Evolutionary conservation across 2,888 invertebrate genomes (phyloP).

Genomic region (Scaeva pyrastri): DNA sequence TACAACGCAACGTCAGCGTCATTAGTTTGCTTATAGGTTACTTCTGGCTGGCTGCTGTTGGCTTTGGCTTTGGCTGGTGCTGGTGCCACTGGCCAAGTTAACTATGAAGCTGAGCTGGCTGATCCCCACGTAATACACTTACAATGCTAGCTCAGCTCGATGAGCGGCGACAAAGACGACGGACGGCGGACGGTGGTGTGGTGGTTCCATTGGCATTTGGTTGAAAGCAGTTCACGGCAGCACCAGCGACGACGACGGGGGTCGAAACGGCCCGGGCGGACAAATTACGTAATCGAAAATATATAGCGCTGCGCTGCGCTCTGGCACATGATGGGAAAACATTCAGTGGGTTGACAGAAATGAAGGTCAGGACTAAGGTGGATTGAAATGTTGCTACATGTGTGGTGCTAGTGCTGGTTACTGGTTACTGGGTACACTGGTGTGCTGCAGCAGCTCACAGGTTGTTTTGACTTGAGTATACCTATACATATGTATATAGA

Average conservation of each 20-base stretch:
- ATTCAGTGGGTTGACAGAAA: slow-evolving; percentile 76
- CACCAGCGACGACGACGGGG: background rate
- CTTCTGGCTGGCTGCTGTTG: slow-evolving; percentile 33
- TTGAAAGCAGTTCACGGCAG: slow-evolving; percentile 35
- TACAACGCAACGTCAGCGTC: slow-evolving; percentile 59
- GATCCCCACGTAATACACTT: slow-evolving; percentile 6
- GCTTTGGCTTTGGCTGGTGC: background rate
- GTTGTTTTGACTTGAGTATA: slow-evolving; percentile 33
- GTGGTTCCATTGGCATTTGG: slow-evolving; percentile 49
- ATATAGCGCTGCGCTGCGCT: slow-evolving; percentile 50
- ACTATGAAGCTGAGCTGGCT: slow-evolving; percentile 14
- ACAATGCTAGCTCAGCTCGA: slow-evolving; percentile 6
- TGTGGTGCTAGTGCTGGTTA: slow-evolving; percentile 7
- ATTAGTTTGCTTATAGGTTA: slow-evolving; percentile 48
- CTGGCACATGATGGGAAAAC: slow-evolving; percentile 73
- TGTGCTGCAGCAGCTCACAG: slow-evolving; percentile 18
- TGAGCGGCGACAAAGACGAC: too few relatives aligned
- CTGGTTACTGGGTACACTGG: too few relatives aligned
- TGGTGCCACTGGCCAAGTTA: slow-evolving; percentile 41
- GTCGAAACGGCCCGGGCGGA: slow-evolving; percentile 54
- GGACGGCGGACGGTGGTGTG: background rate
- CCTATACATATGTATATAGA: background rate
- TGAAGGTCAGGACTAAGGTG: slow-evolving; percentile 76
- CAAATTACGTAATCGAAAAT: slow-evolving; percentile 71
- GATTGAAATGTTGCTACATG: slow-evolving; percentile 61